Base-by-base conservation (phyloP, 2,797 vertebrate species). In the Spatula clypeata region DNA sequence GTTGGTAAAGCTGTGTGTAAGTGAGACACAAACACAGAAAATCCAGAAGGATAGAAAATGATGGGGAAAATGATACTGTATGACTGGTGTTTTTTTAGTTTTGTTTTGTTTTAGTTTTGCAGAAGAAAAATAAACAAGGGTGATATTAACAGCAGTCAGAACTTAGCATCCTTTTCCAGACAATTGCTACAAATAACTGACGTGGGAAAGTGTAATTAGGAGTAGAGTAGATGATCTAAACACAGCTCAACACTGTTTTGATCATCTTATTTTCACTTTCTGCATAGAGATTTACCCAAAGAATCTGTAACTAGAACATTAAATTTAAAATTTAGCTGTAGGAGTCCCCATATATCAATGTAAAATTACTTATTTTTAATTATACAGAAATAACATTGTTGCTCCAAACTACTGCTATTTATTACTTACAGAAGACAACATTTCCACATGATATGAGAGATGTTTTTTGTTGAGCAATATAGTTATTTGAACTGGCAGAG, bases 51-150 rank as follows among this genome's bases (percentile, higher is more conserved):
- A 38, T 4, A 38, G 61, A 45, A 83, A 57, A 31, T 3, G 11
- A 40, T 3, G 9, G 0, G 1, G 10, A 49, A 65, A 80, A 44
- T 26, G 1, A 23, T 66, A 34, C 19, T 29, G 18, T 34, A 31
- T 64, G 49, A 47, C 6, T 42, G 26, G 18, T 38, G 29, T 3
- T 9, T 3, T 3, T 51, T 2, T 9, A n/a, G 49, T 61, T 72
- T 72, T 57, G 3, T 23, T 34, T 67, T 38, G 11, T 4, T 16
- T 2, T 13, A 34, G n/a, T 31, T 77, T n/a, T 12, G 73, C n/a
- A 51, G 13, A 54, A 16, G n/a, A 42, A 81, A 76, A 58, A 44
- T 47, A 88, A 69, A 77, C 70, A 15, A 73, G 32, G 38, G 26
- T 49, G 1, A 13, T 60, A 47, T 21, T 67, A 62, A 55, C 49